Base-by-base conservation (phyloP, 2,888 invertebrate species). In the Perizoma affinitatum region DNA sequence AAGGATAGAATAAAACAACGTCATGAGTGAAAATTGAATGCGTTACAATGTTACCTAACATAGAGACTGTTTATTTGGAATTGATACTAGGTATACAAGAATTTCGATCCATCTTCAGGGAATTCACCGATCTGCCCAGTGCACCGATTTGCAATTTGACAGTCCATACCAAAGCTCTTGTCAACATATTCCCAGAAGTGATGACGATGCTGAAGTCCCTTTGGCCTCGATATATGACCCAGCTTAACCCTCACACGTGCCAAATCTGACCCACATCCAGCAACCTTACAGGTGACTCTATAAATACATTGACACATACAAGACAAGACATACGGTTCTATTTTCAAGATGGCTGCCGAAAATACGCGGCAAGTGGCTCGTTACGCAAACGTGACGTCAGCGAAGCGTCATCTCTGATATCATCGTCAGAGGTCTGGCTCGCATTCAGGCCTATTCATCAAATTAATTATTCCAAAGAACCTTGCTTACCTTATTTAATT, bases 361-460 rank as follows among this genome's bases (percentile, higher is more conserved):
- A 54, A 64, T 63, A 67, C 63, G 63, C 60, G 68, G 73, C 68
- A 66, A 52, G 65, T 35, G 34, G 70, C 70, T 67, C 77, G 75
- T 87, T 88, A 84, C 88, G 88, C 84, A 84, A 84, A 74, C 68
- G 79, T 87, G 88, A 88, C 88, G 90, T 68, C 75, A 78, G 33
- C 33, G 64, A 79, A 81, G 86, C 88, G 88, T 89, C 88, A 86
- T 68, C 40, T 49, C 58, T 66, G 66, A 67, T 66, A 65, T 38
- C 43, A 55, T 38, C 43, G 57, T n/a, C 51, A 52, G 53, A 51
- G 61, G 51, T 47, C 22, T 40, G 46, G 42, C 54, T 8, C 22
- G 42, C 5, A 42, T 38, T 54, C 44, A 52, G n/a, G n/a, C 8
- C 9, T 5, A 42, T 38, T 38, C 7, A 38, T 7, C 38, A 5